Evolutionary conservation across 2,888 invertebrate genomes (phyloP).

Genomic region (Rotaria sp.): DNA sequence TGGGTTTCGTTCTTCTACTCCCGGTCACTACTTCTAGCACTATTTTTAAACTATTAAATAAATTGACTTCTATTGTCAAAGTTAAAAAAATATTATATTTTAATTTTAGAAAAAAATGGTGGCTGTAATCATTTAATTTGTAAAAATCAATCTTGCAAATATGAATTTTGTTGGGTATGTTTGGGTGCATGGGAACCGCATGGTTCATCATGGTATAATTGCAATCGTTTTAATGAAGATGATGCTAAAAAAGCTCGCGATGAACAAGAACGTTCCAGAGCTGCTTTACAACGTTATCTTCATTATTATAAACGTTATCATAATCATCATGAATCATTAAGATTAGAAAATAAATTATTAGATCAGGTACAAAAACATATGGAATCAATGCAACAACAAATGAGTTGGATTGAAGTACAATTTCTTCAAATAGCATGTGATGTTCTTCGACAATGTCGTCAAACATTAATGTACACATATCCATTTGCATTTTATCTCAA

Average conservation of each 20-base stretch:
- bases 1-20: too few relatives aligned
- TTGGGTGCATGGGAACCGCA: constrained; percentile 97
- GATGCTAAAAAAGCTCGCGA: constrained; percentile 90
- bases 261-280: constrained; percentile 85
- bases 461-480: constrained; percentile 97
- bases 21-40: too few relatives aligned
- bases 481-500: constrained; percentile 96
- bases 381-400: constrained; percentile 94
- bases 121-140: constrained; percentile 99
- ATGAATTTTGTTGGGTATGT: constrained; percentile 98
- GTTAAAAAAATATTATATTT: background rate
- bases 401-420: constrained; percentile 99
- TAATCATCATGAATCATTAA: constrained; percentile 97
- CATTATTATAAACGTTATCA: constrained; percentile 98
- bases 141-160: constrained; percentile 92
- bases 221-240: constrained; percentile 92
- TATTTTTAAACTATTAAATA: too few relatives aligned
- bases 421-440: constrained; percentile 84
- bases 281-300: constrained; percentile 86
- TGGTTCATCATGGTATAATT: constrained; percentile 72
- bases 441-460: constrained; percentile 80
- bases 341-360: constrained; percentile 84
- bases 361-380: constrained; percentile 91
- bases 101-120: constrained; percentile 65
- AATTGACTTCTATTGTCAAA: background rate